Evolutionary conservation across 2,797 vertebrate species (phyloP).

Genomic region (Lateolabrax maculatus): DNA sequence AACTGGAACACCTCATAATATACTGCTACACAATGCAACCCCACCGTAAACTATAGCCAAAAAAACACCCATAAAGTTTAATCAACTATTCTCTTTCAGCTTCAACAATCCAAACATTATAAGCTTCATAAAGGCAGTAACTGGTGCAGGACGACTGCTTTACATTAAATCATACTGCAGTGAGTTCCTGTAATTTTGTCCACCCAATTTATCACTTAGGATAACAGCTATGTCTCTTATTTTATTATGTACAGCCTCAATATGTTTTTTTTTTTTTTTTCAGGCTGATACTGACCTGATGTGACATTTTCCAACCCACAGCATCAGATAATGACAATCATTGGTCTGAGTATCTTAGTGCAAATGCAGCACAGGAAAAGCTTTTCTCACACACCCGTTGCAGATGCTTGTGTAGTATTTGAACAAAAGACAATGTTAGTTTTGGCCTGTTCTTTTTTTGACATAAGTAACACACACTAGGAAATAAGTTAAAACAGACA

Average conservation of each 20-base stretch:
- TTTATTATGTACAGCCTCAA: neutral
- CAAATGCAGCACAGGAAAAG: slow-evolving; percentile 26
- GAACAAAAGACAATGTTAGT: neutral
- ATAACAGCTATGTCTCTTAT: neutral
- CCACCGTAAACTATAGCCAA: neutral
- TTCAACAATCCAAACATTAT: neutral
- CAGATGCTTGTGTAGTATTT: neutral
- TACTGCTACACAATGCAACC: neutral
- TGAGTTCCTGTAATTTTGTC: slow-evolving; percentile 9
- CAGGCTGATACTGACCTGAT: slow-evolving; percentile 18
- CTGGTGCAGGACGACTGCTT: neutral
- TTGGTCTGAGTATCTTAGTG: slow-evolving; percentile 3
- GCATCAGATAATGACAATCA: slow-evolving; percentile 20
- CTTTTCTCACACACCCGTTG: neutral
- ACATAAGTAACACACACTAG: neutral
- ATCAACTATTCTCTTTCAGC: slow-evolving; percentile 7
- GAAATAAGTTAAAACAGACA: neutral
- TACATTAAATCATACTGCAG: slow-evolving; percentile 12
- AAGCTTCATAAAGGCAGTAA: neutral
- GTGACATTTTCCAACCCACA: slow-evolving; percentile 24
- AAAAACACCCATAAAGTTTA: neutral
- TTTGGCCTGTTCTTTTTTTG: neutral
- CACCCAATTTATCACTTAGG: slow-evolving; percentile 1
- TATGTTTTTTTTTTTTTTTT: slow-evolving; percentile 14
- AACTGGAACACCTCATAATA: slow-evolving; percentile 6